Base-by-base conservation (phyloP, 1,140 invertebrate genomes). In the Drosophila murphyi region DNA sequence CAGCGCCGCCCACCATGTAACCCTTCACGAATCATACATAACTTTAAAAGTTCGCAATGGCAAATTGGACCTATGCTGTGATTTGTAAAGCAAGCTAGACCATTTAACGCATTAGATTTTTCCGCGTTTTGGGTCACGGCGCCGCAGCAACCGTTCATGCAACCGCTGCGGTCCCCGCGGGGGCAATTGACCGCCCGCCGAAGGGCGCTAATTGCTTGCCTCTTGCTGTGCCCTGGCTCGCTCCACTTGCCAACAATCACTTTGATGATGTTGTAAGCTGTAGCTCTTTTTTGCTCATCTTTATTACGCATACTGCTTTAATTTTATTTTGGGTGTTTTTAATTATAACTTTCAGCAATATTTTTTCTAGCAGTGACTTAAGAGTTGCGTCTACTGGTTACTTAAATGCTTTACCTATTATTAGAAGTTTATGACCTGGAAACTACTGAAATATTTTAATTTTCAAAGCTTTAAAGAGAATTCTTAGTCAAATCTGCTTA, bases 41-140 rank as follows among this genome's bases (percentile, higher is more conserved):
- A 65, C 51, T 80, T 55, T 43, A 43, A 43, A 43, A 43, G 69
- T 72, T 57, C 48, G 54, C 71, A 73, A 54, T 61, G 65, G 55
- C 64, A 64, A 72, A 71, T 60, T 80, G 81, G 48, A 64, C 54
- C 57, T 61, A 43, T 52, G 67, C 69, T 79, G 64, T 48, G 64
- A 77, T 85, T 85, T 83, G 81, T 83, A 74, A 70, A 68, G 72
- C 55, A 79, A 70, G 59, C 57, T 35, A 47, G 56, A 76, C 62
- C 68, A 83, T 60, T 83, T 83, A 81, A 37, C 80, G 64, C 72
- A 59, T 74, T 74, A 43, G 65, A 74, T 43, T 77, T 80, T 88
- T 77, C 60, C 62, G 51, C 47, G n/a, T 62, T 67, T 39, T 78
- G 43, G 61, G 52, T 56, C 78, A 76, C 54, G 67, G 61, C 79